Conservation (phyloP, 2,797 vertebrate species). For the Antrozous pallidus region DNA sequence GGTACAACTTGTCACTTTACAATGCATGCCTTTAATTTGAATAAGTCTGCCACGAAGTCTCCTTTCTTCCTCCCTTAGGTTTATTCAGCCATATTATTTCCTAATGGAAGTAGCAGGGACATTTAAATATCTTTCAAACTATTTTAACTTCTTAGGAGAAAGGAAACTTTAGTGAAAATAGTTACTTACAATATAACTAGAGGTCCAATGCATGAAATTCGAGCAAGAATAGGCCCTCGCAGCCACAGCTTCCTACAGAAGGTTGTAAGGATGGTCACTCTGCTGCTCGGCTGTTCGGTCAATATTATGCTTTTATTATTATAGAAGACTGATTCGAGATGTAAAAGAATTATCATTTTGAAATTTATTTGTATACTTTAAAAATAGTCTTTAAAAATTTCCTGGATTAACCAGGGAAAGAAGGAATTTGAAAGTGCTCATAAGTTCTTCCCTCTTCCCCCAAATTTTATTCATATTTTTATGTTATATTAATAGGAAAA, state of each 20-base stretch:
- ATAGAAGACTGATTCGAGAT: background rate
- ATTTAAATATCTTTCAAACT: slow-evolving; percentile 3
- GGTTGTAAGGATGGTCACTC: no score
- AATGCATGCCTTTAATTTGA: slow-evolving; percentile 30
- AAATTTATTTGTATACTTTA: slow-evolving; percentile 34
- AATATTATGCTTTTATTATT: no score
- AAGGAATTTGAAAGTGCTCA: background rate
- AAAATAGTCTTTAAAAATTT: slow-evolving; percentile 40
- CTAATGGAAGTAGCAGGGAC: background rate
- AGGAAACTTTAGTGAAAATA: slow-evolving; percentile 11
- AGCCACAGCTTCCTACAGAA: no score
- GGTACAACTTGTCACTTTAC: background rate
- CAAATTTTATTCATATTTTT: slow-evolving; percentile 12
- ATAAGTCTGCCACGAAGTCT: slow-evolving; percentile 1
- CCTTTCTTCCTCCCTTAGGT: background rate
- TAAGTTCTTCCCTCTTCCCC: background rate
- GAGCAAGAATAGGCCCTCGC: no score
- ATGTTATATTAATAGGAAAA: background rate
- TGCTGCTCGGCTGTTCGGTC: no score
- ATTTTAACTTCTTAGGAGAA: slow-evolving; percentile 36
- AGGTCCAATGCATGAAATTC: no score
- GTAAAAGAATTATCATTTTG: slow-evolving; percentile 1
- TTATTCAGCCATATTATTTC: slow-evolving; percentile 22
- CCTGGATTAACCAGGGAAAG: background rate
- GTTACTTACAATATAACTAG: slow-evolving; percentile 5